Base-by-base conservation (phyloP, 2,888 invertebrate species). In the Phaedon cochleariae region DNA sequence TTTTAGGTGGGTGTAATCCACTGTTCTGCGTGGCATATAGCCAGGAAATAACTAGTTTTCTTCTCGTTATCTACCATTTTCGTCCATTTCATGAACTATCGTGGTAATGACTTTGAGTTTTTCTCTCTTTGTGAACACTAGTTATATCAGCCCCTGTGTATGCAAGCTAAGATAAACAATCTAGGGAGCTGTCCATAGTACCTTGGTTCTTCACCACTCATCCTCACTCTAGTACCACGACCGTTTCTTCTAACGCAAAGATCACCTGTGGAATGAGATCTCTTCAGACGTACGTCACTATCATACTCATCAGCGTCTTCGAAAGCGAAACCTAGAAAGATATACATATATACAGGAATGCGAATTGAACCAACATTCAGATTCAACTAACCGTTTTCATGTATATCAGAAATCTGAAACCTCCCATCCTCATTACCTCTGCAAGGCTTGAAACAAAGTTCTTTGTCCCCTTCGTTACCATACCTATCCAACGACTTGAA, bases 341-440 rank as follows among this genome's bases (percentile, higher is more conserved):
- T n/a, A n/a, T n/a, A n/a, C n/a, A n/a, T n/a, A n/a, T n/a, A n/a
- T n/a, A n/a, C n/a, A n/a, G n/a, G n/a, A n/a, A n/a, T n/a, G n/a
- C n/a, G n/a, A n/a, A n/a, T n/a, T n/a, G n/a, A n/a, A n/a, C n/a
- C n/a, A n/a, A n/a, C n/a, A n/a, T n/a, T n/a, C n/a, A n/a, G n/a
- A n/a, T n/a, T n/a, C n/a, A n/a, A n/a, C n/a, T n/a, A n/a, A 58
- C 85, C 85, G 59, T 84, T 85, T 72, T 86, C 85, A 67, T 86
- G 86, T 22, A 86, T 84, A 71, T 86, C 86, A 1, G 86, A 85
- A 62, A 86, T 86, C 74, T 85, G 84, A 74, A 86, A 86, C 20
- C 85, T 77, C 0, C 86, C 86, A 73, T 86, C 86, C 74, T 85
- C 85, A 59, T 84, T 84, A 18, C 83, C 83, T 63, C 81, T 83